Conservation (phyloP, 2,113 vertebrate species). For the Zeus faber region DNA sequence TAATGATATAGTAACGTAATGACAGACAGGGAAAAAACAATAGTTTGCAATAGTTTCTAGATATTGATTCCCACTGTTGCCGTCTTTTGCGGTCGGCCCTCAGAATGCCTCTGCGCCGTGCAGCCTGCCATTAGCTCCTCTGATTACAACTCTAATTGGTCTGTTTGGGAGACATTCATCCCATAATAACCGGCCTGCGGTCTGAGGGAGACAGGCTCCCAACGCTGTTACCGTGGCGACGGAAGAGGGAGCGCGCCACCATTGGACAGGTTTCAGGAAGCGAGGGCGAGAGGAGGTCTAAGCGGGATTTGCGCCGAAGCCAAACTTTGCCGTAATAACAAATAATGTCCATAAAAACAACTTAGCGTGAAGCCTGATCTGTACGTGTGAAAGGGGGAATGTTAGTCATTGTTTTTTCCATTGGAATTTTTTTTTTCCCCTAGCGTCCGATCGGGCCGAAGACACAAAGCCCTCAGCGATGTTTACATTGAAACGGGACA, state of each 20-base stretch:
- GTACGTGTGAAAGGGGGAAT: too few relatives aligned
- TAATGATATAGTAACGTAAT: too few relatives aligned
- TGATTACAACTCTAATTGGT: conserved; percentile 56
- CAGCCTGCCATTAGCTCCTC: conserved; percentile 28
- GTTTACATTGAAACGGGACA: too few relatives aligned
- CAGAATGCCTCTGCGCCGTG: conserved; percentile 36
- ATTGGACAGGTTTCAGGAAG: conserved; percentile 23
- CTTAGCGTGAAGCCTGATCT: conserved; percentile 1
- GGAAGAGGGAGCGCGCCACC: conserved; percentile 8
- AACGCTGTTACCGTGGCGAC: conserved; percentile 29
- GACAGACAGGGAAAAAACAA: too few relatives aligned
- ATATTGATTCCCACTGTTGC: conserved; percentile 35
- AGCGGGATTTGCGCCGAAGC: conserved; percentile 8
- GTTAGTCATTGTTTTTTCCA: background rate
- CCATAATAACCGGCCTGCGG: conserved; percentile 63
- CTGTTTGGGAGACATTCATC: conserved; percentile 57
- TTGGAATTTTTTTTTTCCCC: too few relatives aligned
- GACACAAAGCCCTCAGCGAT: too few relatives aligned
- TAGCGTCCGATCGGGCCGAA: too few relatives aligned
- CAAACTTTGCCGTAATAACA: background rate
- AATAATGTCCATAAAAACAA: background rate
- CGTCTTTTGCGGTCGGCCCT: conserved; percentile 38
- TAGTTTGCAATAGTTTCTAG: too few relatives aligned
- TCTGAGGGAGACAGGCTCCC: conserved; percentile 37
- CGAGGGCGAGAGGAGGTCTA: conserved; percentile 1